Evolutionary conservation across 2,888 invertebrate genomes (phyloP).

Genomic region (Toxonevra muliebris): DNA sequence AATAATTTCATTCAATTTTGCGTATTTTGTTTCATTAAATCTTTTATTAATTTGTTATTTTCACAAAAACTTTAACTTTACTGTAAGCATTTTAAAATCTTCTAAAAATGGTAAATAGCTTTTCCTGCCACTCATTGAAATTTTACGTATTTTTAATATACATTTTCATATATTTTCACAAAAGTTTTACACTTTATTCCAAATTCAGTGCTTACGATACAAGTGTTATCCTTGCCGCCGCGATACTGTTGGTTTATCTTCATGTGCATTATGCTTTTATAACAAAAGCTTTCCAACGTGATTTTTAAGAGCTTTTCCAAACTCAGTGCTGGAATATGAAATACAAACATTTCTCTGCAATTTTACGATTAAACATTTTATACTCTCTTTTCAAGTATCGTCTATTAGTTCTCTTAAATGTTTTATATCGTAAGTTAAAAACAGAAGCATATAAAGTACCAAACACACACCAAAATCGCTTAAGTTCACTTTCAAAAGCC

Average conservation of each 20-base stretch:
- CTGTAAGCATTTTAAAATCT: not conserved
- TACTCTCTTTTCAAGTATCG: too few species aligned
- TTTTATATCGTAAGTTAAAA: too few species aligned
- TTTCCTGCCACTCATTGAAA: not conserved
- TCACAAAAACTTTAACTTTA: too few species aligned
- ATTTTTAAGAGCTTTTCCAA: not conserved
- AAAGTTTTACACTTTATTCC: not conserved
- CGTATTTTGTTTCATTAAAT: not conserved
- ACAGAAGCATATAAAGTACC: too few species aligned
- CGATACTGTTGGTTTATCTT: not conserved
- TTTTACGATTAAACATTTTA: too few species aligned
- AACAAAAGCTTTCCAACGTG: conserved; percentile 9
- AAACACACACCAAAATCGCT: too few species aligned
- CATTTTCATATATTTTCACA: not conserved
- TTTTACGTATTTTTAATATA: not conserved
- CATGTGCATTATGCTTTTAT: conserved; percentile 7
- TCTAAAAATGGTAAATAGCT: not conserved
- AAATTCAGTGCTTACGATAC: conserved; percentile 5
- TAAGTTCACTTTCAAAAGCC: too few species aligned
- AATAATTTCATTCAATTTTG: not conserved
- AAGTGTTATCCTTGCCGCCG: not conserved
- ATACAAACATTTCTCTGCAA: too few species aligned
- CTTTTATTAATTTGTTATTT: not conserved
- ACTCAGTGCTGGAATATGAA: too few species aligned
- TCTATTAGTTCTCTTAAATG: too few species aligned